Base-by-base conservation (phyloP, 1,140 invertebrate genomes). In the Drosophila sp. region DNA sequence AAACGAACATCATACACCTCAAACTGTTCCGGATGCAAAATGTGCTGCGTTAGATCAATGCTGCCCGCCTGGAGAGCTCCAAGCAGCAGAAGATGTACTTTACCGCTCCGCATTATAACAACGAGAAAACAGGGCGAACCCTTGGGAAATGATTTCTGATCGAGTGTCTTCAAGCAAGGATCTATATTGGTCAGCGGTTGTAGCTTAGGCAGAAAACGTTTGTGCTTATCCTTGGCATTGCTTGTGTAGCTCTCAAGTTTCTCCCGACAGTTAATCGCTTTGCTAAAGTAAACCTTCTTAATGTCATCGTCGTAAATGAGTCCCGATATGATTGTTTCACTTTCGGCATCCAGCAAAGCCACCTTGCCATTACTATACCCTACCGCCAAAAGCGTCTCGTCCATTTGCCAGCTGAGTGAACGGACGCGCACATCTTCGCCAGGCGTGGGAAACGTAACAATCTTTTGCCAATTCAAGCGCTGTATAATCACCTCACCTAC, bases 381-480 rank as follows among this genome's bases (percentile, higher is more conserved):
- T 11, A 96, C 94, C 1, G 96, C 96, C 17, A 97, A 92, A 35
- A 98, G 95, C 93, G 98, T 98, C 73, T 98, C 97, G 95, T 99
- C 98, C 33, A 98, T 97, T 93, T 98, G 94, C 98, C 98, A 99
- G 62, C 96, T 95, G 79, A 99, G 94, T 62, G 94, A 94, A 70
- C 93, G 94, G 29, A 96, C 95, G 17, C 90, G 92, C 40, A 94
- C 92, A 74, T 94, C 94, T 91, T 98, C 97, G 76, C 94, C 94
- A 17, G 95, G 95, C 17, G 97, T 94, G 60, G 94, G 93, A 50
- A 98, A 93, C 38, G 95, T 94, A 96, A 98, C 98, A 7, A 98
- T 97, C 92, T 96, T 96, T 89, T 98, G 97, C 97, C 97, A 99
- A 27, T 96, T 96, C 33, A 99, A 93, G 70, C 98, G 94, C 91